phyloP scores from a whole-genome alignment of 1,140 invertebrate species.

The Brachionus plicatilis region DNA sequence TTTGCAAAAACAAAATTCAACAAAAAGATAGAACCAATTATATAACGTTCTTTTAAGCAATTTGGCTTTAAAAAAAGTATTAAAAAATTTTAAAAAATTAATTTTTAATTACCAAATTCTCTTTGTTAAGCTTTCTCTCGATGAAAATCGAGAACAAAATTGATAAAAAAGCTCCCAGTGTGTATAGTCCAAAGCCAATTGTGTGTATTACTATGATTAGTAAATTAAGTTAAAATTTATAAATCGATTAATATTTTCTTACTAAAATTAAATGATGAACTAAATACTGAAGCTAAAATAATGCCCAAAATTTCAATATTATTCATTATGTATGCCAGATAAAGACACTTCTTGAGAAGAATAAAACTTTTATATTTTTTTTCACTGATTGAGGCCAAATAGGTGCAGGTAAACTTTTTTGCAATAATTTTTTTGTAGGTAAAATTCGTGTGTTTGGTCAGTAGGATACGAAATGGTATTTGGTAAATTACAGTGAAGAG shows the following conservation, averaged over 20 bases:
- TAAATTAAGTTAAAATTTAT: no score
- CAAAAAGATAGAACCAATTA: neutral
- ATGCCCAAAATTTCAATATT: neutral
- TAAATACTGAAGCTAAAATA: neutral
- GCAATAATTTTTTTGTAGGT: slow-evolving; percentile 9
- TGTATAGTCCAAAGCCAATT: neutral
- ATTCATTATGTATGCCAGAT: neutral
- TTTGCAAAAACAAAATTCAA: neutral
- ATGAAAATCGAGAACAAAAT: neutral
- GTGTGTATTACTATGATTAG: neutral
- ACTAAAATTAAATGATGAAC: neutral
- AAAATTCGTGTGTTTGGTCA: neutral
- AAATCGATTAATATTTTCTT: neutral
- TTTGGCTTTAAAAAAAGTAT: no score
- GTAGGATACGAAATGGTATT: neutral
- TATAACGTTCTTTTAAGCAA: neutral
- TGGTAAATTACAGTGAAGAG: neutral
- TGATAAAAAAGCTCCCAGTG: neutral
- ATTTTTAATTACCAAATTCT: neutral
- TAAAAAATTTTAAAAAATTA: no score
- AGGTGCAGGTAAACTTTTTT: neutral
- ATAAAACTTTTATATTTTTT: neutral
- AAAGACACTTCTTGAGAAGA: neutral
- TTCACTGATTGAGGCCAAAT: neutral
- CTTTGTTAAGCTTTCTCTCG: neutral